Conservation (phyloP, 2,888 invertebrate genomes). For the Crepidodera aurea region DNA sequence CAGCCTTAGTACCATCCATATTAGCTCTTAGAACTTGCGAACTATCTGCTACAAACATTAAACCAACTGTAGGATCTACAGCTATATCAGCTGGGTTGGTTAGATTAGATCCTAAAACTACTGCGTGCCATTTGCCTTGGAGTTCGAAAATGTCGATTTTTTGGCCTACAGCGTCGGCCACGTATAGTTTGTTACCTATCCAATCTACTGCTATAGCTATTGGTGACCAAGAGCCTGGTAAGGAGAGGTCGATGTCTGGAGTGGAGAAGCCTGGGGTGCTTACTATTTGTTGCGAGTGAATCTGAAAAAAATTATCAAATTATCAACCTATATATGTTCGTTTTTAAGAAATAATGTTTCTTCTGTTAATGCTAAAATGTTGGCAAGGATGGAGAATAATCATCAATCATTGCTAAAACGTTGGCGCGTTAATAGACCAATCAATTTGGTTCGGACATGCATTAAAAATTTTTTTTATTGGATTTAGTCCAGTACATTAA, state of each 20-base stretch:
- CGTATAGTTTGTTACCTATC: conserved; percentile 95
- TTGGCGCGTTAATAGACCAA: too few relatives aligned
- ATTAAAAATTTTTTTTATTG: too few relatives aligned
- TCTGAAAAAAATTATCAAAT: conserved; percentile 61
- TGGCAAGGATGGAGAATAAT: too few relatives aligned
- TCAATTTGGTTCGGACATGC: too few relatives aligned
- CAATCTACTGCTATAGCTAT: conserved; percentile 95
- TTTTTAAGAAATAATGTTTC: too few relatives aligned
- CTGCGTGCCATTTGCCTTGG: conserved; percentile 86
- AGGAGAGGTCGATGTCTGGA: conserved; percentile 71
- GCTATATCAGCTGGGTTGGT: conserved; percentile 92
- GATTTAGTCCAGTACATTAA: too few relatives aligned
- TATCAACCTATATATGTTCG: too few relatives aligned
- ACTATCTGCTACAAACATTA: conserved; percentile 87
- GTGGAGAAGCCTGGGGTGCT: conserved; percentile 61
- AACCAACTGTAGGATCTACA: conserved; percentile 89
- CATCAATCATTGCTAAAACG: too few relatives aligned
- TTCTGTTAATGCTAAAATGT: too few relatives aligned
- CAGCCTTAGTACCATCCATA: conserved; percentile 91
- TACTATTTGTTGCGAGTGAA: conserved; percentile 68
- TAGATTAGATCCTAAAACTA: conserved; percentile 89
- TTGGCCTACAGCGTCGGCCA: conserved; percentile 91
- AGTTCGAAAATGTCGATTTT: conserved; percentile 94
- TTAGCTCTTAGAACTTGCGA: conserved; percentile 85
- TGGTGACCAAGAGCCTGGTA: conserved; percentile 89